Base-by-base conservation (phyloP, 2,797 vertebrate genomes). In the Sylvilagus floridanus region DNA sequence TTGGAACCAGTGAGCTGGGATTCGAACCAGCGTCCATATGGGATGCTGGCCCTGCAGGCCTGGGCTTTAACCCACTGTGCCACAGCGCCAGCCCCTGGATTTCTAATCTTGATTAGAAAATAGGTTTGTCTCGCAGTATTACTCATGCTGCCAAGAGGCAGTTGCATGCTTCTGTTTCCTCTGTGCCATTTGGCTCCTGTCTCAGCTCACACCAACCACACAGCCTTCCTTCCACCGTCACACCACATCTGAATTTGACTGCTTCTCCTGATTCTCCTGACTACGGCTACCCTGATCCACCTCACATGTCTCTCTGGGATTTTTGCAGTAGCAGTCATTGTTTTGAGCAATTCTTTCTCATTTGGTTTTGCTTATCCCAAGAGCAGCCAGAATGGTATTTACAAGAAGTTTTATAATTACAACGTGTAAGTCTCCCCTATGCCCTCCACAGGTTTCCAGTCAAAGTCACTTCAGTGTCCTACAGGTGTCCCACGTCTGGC, bases 21-120 rank as follows among this genome's bases (percentile, higher is more conserved):
- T 37, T 37, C 37, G 37, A 37, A 37, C 37, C 37, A 37, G 37
- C 0, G 37, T 37, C 37, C 37, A 37, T 37, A 37, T 37, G 37
- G 37, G 37, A 37, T 37, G 37, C 37, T 6, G 37, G 37, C 37
- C 37, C 37, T 37, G 37, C 37, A 37, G 37, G 37, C 37, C 37
- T 37, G 37, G 37, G 37, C 37, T 37, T 37, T 37, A 37, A 37
- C 37, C 37, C 37, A 37, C 37, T 37, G 37, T 37, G 37, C 37
- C 37, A 37, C 37, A 6, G 37, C 37, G 37, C 37, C 37, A 37
- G 37, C 37, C 37, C 37, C 7, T 28, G 17, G 72, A 84, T 77
- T 91, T 93, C 84, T 85, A 54, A 52, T 76, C 37, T 83, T 83
- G 77, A 42, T 66, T 62, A 37, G 73, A 92, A 88, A 90, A 68